A percentile compares a stretch with the other conserved stretches of the same genome.
phyloP scores from a whole-genome alignment of 1,140 invertebrate species.

The Dufourea novaeangliae region DNA sequence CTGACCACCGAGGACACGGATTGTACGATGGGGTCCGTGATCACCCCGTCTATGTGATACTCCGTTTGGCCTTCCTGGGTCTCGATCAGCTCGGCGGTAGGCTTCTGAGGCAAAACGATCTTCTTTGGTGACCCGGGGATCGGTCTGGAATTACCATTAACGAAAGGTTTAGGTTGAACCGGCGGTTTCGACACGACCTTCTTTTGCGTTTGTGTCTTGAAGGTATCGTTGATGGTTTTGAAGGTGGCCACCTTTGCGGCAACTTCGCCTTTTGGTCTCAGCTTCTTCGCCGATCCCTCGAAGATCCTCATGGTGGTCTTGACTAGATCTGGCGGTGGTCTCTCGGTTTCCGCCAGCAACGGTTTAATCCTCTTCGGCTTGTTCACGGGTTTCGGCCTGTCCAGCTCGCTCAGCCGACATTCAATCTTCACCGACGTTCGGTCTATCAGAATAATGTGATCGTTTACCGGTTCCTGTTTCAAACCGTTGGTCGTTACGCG shows the following conservation, averaged over 20 bases:
- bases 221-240: constrained; percentile 85
- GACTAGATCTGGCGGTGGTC: constrained; percentile 92
- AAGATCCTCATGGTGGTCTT: constrained; percentile 92
- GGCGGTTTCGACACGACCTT: constrained; percentile 79
- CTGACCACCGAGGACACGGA: constrained; percentile 79
- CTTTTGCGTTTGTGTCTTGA: constrained; percentile 82
- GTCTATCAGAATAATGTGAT: constrained; percentile 88
- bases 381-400: constrained; percentile 77
- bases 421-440: constrained; percentile 90
- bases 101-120: constrained; percentile 63
- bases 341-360: constrained; percentile 89
- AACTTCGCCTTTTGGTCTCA: constrained; percentile 84
- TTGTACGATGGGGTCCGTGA: constrained; percentile 74
- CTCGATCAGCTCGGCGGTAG: constrained; percentile 70
- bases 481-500: constrained; percentile 47
- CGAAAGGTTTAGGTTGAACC: constrained; percentile 76
- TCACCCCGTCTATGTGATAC: constrained; percentile 73
- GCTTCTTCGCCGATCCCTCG: constrained; percentile 85
- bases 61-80: constrained; percentile 56
- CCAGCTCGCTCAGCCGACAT: constrained; percentile 80
- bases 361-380: constrained; percentile 86
- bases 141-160: constrained; percentile 63
- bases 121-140: constrained; percentile 70
- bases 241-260: constrained; percentile 86
- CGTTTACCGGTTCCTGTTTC: constrained; percentile 74